These are phyloP conservation scores for Istiophorus platypterus DNA, from an alignment of 2,113 vertebrate species.

Conservation along the genomic window DNA sequence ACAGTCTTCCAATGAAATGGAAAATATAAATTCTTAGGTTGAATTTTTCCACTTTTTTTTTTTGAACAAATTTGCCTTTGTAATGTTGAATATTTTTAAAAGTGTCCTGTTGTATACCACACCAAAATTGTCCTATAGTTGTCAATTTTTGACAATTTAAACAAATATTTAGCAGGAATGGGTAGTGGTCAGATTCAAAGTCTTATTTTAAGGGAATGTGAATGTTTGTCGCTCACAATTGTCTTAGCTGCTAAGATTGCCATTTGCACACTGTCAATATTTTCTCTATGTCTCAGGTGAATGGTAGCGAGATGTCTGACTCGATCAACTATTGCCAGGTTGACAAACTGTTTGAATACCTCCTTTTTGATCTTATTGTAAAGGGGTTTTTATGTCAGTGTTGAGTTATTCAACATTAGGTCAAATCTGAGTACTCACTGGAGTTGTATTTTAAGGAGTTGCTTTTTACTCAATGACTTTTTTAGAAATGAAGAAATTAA, in stretches of 20 bases:
- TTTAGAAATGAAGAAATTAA: conserved; percentile 17
- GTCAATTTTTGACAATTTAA: neutral
- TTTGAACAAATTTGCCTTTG: conserved; percentile 51
- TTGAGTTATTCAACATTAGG: neutral
- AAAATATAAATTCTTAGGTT: neutral
- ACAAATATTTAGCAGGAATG: neutral
- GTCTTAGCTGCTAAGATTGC: conserved; percentile 40
- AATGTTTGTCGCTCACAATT: neutral
- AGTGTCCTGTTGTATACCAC: neutral
- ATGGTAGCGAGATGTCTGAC: neutral
- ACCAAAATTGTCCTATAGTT: neutral
- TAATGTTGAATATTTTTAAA: conserved; percentile 9
- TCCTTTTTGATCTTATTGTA: conserved; percentile 24
- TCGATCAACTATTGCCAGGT: neutral
- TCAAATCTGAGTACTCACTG: conserved; percentile 14
- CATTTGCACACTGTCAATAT: conserved; percentile 42
- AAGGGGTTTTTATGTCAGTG: conserved; percentile 26
- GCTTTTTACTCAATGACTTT: neutral
- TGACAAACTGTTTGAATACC: neutral
- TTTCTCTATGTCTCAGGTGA: conserved; percentile 24
- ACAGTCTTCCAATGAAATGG: neutral
- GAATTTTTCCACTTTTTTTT: neutral
- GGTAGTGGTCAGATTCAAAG: neutral
- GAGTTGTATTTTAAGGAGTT: neutral
- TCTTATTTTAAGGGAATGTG: neutral